A percentile compares a stretch with the other conserved stretches of the same genome.
These are phyloP conservation scores for Leptobrachium ailaonicum DNA, from an alignment of 2,113 vertebrate species.

Conservation along the genomic window DNA sequence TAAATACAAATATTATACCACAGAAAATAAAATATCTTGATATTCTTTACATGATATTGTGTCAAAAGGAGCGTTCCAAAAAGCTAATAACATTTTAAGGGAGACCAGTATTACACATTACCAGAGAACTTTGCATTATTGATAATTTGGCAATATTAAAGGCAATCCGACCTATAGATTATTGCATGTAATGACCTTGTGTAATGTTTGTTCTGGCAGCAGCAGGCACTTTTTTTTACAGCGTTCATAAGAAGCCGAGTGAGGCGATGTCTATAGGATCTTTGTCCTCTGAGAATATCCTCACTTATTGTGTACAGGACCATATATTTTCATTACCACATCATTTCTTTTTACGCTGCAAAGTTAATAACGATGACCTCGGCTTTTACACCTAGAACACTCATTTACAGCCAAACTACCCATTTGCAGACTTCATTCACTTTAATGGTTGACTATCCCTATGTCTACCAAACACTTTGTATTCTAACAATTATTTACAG, in stretches of 20 bases:
- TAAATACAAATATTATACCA: no score
- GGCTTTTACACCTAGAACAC: constrained; percentile 34
- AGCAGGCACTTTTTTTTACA: constrained; percentile 25
- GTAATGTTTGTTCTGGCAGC: constrained; percentile 17
- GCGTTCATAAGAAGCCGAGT: constrained; percentile 12
- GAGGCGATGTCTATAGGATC: constrained; percentile 16
- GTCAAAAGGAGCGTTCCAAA: no score
- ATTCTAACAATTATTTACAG: constrained; percentile 46
- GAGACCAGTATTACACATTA: no score
- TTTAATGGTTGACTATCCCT: constrained; percentile 41
- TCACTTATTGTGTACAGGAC: constrained; percentile 42
- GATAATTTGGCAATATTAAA: not conserved
- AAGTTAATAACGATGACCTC: constrained; percentile 45
- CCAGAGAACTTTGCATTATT: no score
- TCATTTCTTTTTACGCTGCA: constrained; percentile 38
- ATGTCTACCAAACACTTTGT: constrained; percentile 46
- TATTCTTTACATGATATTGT: no score
- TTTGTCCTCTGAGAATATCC: constrained; percentile 46
- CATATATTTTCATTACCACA: constrained; percentile 50
- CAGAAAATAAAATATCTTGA: no score
- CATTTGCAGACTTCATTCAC: constrained; percentile 45
- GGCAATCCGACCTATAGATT: not conserved
- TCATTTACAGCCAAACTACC: constrained; percentile 43
- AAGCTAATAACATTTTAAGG: no score
- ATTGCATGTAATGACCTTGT: constrained; percentile 1